These are phyloP conservation scores for Drosophila diplacantha DNA, from an alignment of 2,888 invertebrate genomes.

Conservation along the genomic window DNA sequence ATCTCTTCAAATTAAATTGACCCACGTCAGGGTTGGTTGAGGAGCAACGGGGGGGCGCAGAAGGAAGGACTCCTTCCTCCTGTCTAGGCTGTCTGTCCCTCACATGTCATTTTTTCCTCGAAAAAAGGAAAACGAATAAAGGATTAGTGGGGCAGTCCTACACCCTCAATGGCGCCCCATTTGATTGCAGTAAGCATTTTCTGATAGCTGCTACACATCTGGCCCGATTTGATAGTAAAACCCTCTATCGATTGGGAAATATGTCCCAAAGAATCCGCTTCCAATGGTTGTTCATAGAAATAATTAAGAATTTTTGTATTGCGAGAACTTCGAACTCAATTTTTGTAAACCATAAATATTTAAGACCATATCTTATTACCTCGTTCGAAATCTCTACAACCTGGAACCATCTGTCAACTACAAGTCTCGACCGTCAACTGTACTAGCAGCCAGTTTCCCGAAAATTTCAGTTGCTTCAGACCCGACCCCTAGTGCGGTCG, in stretches of 20 bases:
- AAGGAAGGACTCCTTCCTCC: constrained; percentile 9
- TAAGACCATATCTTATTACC: background rate
- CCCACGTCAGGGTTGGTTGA: constrained; percentile 57
- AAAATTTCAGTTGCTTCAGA: constrained; percentile 13
- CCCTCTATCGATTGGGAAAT: background rate
- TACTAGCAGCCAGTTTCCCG: background rate
- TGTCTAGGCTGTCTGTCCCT: constrained; percentile 31
- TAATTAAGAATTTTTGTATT: background rate
- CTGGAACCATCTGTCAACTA: background rate
- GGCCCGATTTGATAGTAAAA: background rate
- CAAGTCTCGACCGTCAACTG: background rate
- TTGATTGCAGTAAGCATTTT: constrained; percentile 12
- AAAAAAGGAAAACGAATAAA: constrained; percentile 18
- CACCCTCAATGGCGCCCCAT: constrained; percentile 19
- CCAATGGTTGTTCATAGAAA: background rate
- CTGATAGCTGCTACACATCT: background rate
- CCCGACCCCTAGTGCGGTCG: background rate
- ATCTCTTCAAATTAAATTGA: constrained; percentile 69
- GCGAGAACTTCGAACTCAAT: background rate
- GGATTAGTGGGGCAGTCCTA: constrained; percentile 38
- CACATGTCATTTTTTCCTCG: constrained; percentile 35
- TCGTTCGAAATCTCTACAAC: background rate
- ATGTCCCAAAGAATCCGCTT: background rate
- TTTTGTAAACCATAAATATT: background rate
- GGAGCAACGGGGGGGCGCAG: background rate